Conservation (phyloP, 2,888 invertebrate species). For the Hirtodrosophila duncani region DNA sequence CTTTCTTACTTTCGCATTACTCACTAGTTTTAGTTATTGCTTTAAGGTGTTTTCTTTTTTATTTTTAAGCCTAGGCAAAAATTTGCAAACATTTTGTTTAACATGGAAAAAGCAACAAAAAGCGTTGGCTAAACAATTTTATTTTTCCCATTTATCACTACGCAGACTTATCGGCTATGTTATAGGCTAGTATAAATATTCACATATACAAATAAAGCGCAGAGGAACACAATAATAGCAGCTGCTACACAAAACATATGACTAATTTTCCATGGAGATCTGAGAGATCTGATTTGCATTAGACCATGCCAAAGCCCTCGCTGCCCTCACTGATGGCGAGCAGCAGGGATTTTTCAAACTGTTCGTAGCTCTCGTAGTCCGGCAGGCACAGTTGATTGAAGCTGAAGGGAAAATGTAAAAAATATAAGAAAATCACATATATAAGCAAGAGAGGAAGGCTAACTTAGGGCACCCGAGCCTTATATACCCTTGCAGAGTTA, state of each 20-base stretch:
- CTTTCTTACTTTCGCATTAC: conserved; percentile 33
- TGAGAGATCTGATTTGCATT: conserved; percentile 13
- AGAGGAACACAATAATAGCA: conserved; percentile 59
- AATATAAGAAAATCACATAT: background rate
- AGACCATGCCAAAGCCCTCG: conserved; percentile 89
- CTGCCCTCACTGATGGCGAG: conserved; percentile 96
- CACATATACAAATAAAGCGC: conserved; percentile 50
- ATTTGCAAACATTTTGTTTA: conserved; percentile 2
- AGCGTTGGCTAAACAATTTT: conserved; percentile 9
- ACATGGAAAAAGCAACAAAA: conserved; percentile 18
- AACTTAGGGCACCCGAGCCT: no score
- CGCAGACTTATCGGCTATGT: conserved; percentile 30
- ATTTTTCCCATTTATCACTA: conserved; percentile 22
- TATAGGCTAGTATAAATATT: conserved; percentile 21
- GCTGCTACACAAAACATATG: conserved; percentile 33
- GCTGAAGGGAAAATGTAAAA: conserved; percentile 79
- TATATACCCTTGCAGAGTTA: no score
- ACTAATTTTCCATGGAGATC: conserved; percentile 3
- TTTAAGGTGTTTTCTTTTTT: conserved; percentile 5
- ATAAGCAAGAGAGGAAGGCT: no score
- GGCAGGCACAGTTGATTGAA: conserved; percentile 97
- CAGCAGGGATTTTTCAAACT: conserved; percentile 92
- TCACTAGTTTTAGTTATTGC: conserved; percentile 31
- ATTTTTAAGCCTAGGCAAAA: conserved; percentile 4
- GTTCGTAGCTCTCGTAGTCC: conserved; percentile 95